These are phyloP conservation scores for Yponomeuta sedellus DNA, from an alignment of 2,888 invertebrate genomes.

Conservation along the genomic window DNA sequence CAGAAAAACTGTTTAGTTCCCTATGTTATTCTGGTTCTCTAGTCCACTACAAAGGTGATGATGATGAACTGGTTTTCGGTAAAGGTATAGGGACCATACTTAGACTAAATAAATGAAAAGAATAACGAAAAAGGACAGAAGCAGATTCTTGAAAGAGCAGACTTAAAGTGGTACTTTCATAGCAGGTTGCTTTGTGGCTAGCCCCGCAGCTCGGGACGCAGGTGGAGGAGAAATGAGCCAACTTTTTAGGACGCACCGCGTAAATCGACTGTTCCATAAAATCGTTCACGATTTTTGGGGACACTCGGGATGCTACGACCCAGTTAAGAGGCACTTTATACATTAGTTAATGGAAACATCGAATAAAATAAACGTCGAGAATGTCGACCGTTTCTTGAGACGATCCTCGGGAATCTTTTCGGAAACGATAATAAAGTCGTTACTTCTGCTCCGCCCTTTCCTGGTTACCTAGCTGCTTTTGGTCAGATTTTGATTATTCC, in stretches of 20 bases:
- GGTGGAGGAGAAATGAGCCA: constrained; percentile 34
- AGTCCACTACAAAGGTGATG: too few species aligned
- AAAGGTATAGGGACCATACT: too few species aligned
- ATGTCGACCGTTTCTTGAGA: not conserved
- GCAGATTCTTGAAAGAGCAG: too few species aligned
- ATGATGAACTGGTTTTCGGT: too few species aligned
- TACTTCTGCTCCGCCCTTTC: not conserved
- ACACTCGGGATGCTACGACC: not conserved
- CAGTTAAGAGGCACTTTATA: constrained; percentile 1
- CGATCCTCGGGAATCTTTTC: not conserved
- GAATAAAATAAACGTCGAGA: not conserved
- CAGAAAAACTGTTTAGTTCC: too few species aligned
- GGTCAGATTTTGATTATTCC: not conserved
- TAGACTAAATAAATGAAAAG: too few species aligned
- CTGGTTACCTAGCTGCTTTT: not conserved
- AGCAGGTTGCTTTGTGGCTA: not conserved
- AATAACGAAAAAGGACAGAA: too few species aligned
- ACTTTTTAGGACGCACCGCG: constrained; percentile 36
- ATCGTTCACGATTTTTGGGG: constrained; percentile 26
- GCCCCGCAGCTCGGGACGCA: constrained; percentile 24
- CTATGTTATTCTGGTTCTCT: too few species aligned
- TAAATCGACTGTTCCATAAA: constrained; percentile 40
- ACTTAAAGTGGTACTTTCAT: not conserved
- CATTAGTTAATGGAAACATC: constrained; percentile 3
- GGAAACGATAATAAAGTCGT: not conserved